phyloP scores from a whole-genome alignment of 2,888 invertebrate species.

The Cancer borealis region DNA sequence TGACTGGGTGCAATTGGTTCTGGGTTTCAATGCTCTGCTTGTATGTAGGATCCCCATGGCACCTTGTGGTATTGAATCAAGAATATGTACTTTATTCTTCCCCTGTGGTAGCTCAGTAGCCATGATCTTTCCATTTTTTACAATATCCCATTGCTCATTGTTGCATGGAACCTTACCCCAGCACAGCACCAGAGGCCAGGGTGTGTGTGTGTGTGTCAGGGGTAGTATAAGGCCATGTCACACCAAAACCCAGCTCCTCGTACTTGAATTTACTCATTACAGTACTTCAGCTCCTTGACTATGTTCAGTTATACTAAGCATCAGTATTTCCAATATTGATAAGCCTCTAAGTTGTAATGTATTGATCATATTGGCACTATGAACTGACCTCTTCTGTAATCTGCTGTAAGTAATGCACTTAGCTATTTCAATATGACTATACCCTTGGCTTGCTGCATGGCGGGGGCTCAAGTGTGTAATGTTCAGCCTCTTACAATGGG shows the following conservation, averaged over 20 bases:
- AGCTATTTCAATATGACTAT: conserved; percentile 62
- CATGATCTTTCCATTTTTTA: conserved; percentile 43
- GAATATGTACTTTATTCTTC: conserved; percentile 48
- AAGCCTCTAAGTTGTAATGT: conserved; percentile 33
- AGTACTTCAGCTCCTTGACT: conserved; percentile 36
- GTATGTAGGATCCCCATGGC: conserved; percentile 50
- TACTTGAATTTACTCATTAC: conserved; percentile 12
- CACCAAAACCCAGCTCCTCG: neutral
- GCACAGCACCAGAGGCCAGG: conserved; percentile 27
- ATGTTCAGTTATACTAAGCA: neutral
- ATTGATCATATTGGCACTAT: conserved; percentile 65
- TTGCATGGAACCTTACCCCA: conserved; percentile 50
- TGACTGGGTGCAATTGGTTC: conserved; percentile 65
- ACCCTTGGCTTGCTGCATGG: conserved; percentile 74
- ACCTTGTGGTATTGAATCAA: conserved; percentile 33
- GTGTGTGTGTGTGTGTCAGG: conserved; percentile 45
- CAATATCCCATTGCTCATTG: conserved; percentile 21
- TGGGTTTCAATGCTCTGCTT: conserved; percentile 68
- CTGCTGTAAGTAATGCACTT: conserved; percentile 72
- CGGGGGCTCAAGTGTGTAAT: conserved; percentile 70
- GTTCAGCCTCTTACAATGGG: conserved; percentile 70
- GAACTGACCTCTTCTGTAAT: conserved; percentile 70
- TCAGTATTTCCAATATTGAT: conserved; percentile 23
- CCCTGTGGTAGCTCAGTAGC: conserved; percentile 51
- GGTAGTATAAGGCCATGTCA: conserved; percentile 3